These are phyloP conservation scores for Corythaixoides concolor DNA, from an alignment of 2,113 vertebrate genomes.

Conservation along the genomic window DNA sequence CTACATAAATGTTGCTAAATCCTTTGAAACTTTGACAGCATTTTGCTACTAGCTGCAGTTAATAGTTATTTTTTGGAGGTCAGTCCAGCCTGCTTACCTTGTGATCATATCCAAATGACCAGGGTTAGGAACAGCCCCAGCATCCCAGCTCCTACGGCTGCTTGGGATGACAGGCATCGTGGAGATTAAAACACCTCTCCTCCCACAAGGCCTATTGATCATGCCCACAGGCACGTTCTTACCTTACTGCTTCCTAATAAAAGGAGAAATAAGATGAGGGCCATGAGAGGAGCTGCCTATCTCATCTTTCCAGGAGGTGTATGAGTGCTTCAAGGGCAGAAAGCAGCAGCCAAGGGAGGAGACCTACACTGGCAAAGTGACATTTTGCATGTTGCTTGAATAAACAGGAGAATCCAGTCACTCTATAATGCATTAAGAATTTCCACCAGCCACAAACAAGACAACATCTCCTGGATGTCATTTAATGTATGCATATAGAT, in stretches of 20 bases:
- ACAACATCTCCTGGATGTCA: not conserved
- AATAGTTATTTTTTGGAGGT: slow-evolving; percentile 37
- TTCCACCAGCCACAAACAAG: not conserved
- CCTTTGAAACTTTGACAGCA: slow-evolving; percentile 33
- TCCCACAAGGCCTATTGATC: not conserved
- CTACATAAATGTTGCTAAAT: slow-evolving; percentile 29
- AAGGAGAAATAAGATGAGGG: not conserved
- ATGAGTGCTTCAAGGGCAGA: not conserved
- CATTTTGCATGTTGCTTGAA: not conserved
- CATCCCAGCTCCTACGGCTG: not conserved
- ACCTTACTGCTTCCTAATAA: not conserved
- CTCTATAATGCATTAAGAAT: not conserved
- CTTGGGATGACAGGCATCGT: not conserved
- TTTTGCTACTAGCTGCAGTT: slow-evolving; percentile 53
- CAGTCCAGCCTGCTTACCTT: slow-evolving; percentile 19
- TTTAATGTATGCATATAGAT: not conserved
- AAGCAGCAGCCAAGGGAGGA: not conserved
- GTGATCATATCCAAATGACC: not conserved
- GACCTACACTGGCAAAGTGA: not conserved
- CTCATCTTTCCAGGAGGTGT: not conserved
- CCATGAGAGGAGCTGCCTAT: not conserved
- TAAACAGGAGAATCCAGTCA: not conserved
- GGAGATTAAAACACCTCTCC: not conserved
- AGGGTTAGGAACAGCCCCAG: not conserved
- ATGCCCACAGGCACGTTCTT: not conserved